Base-by-base conservation (phyloP, 2,113 vertebrate species). In the Podarcis cretensis region DNA sequence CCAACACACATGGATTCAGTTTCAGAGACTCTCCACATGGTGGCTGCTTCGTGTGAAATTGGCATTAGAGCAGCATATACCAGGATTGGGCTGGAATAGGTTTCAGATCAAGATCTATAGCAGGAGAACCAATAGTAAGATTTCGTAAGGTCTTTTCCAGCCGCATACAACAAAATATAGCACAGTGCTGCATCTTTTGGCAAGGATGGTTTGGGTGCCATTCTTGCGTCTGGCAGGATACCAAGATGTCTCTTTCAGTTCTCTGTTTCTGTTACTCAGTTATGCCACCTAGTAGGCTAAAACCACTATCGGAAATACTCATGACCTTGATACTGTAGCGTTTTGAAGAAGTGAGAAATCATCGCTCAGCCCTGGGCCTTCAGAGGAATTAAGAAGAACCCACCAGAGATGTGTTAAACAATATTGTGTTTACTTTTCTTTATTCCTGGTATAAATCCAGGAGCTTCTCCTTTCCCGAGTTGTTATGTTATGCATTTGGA, bases 381-480 rank as follows among this genome's bases (percentile, higher is more conserved):
- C 83, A 4, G 73, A 95, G 77, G 89, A 92, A 94, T 92, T 92
- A 85, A 91, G 82, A 75, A 2, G 35, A 59, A 85, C 48, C 83
- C 35, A 65, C 74, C 84, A 77, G 66, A 87, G 92, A 94, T 89
- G 3, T 90, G 93, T 87, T 78, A 1, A 89, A 89, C 87, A 92
- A 93, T 90, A 65, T 20, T 43, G 0, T 94, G 75, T 95, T 96
- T 93, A 90, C 76, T 92, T 93, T 95, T 89, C 92, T 93, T 91
- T 88, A 91, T 93, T 90, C 79, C 80, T 89, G 78, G 90, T 87
- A 95, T 95, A 95, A 96, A 95, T 94, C 90, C 81, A 90, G 84
- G 35, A 90, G 18, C 86, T 37, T 93, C 88, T 91, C 75, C 83
- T 95, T 92, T 92, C 87, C 93, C 93, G 91, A 84, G 85, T 94